Base-by-base conservation (phyloP, 1,140 invertebrate genomes). In the Laodelphax striatellus region DNA sequence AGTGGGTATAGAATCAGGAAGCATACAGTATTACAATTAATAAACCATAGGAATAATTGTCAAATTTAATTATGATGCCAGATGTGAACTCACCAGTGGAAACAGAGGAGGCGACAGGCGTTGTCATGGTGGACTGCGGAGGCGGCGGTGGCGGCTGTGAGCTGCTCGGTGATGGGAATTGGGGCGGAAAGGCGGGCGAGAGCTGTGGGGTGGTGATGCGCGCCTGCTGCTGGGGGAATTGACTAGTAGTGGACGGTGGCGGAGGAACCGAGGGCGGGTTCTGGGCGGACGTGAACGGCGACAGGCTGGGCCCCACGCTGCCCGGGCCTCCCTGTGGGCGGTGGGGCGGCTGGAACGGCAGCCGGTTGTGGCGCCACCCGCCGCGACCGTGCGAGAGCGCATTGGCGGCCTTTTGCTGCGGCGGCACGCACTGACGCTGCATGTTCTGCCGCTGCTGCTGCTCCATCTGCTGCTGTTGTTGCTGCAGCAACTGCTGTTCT, bases 401-500 rank as follows among this genome's bases (percentile, higher is more conserved):
- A 42, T 34, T 42, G 57, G 52, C 22, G 42, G 43, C 50, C 52
- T 60, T n/a, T 22, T 65, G 64, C 34, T 55, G 55, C 58, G 43
- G 62, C 31, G 57, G 62, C 55, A 65, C 60, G 17, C 55, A n/a
- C 13, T 61, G 62, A 24, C 24, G 46, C 17, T 62, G 64, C 31
- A 67, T 62, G 52, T 63, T 64, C 46, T 65, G 72, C 58, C 73
- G 67, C 56, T 76, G 77, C 62, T 74, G 71, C 63, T 77, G 77
- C 54, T 76, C 72, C 31, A 77, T 75, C 62, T 77, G 75, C 19
- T 75, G 71, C 54, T 78, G 73, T 50, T 83, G 79, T 63, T 74
- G 72, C n/a, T 80, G 75, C 63, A 79, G 72, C 63, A 80, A 76
- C 66, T 86, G 82, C 65, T 83, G 85, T 70, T 92, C 89, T 75